These are phyloP conservation scores for Phyllotis vaccarum DNA, from an alignment of 2,797 vertebrate species.

Conservation along the genomic window DNA sequence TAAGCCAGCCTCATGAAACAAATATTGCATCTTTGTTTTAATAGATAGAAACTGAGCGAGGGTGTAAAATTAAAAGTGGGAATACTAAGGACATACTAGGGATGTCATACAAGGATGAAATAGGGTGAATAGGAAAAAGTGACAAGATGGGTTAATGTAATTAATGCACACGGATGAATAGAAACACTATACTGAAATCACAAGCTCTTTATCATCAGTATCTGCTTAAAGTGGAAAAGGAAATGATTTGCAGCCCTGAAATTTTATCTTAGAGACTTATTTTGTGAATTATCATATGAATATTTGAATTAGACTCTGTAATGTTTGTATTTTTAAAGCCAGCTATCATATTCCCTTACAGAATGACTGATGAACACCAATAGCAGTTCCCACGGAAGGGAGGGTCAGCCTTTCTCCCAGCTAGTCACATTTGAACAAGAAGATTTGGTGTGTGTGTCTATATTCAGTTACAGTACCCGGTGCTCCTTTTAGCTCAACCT, in stretches of 20 bases:
- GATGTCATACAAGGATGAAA: background rate
- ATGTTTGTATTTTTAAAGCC: background rate
- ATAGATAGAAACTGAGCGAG: background rate
- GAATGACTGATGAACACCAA: background rate
- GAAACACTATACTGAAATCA: background rate
- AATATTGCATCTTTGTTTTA: background rate
- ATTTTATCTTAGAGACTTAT: background rate
- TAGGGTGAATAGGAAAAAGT: background rate
- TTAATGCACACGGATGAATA: background rate
- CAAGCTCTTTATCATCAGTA: background rate
- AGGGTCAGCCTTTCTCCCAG: background rate
- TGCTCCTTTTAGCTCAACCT: background rate
- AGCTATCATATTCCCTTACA: background rate
- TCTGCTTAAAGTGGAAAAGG: background rate
- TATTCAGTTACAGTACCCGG: background rate
- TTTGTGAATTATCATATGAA: background rate
- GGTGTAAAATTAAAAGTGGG: background rate
- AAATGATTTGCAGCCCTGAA: background rate
- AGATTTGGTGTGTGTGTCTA: rapidly evolving
- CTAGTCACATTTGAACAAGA: background rate
- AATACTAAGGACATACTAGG: too few relatives aligned
- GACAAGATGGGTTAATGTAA: background rate
- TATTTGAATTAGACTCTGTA: background rate
- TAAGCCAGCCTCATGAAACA: background rate
- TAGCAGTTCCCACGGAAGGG: background rate